These are phyloP conservation scores for Zaprionus ornatus DNA, from an alignment of 1,140 invertebrate species.

Conservation along the genomic window DNA sequence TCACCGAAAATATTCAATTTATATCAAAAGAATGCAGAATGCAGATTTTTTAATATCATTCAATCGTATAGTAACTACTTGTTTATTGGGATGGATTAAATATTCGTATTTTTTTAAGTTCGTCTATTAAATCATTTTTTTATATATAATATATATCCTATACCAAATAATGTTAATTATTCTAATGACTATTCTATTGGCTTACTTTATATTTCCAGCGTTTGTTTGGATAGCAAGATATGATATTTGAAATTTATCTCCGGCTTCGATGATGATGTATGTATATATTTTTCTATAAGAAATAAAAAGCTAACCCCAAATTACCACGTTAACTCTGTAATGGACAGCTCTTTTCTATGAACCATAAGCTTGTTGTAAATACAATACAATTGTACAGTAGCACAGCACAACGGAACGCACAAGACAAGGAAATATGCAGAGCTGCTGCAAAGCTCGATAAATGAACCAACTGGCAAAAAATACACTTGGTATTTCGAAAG, in stretches of 20 bases:
- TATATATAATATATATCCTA: no score
- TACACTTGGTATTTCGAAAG: slow-evolving; percentile 65
- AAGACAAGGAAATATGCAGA: slow-evolving; percentile 64
- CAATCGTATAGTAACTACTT: no score
- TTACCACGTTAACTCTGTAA: not conserved
- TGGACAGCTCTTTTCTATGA: slow-evolving; percentile 39
- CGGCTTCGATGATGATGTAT: not conserved
- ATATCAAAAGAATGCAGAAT: no score
- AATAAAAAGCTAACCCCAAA: not conserved
- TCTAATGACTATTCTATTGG: not conserved
- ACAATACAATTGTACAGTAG: slow-evolving; percentile 7
- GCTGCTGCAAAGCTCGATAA: slow-evolving; percentile 50
- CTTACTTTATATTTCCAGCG: not conserved
- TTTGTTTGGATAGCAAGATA: not conserved
- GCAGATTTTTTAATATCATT: no score
- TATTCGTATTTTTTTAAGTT: no score
- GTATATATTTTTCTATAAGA: no score
- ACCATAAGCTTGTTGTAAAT: slow-evolving; percentile 19
- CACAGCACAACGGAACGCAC: not conserved
- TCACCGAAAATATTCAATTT: no score
- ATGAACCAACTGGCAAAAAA: slow-evolving; percentile 37
- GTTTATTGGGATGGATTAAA: no score
- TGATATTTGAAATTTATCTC: not conserved
- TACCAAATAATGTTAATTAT: not conserved
- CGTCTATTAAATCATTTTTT: no score